These are phyloP conservation scores for Cheiracanthium punctorium DNA, from an alignment of 2,888 invertebrate species.

Conservation along the genomic window DNA sequence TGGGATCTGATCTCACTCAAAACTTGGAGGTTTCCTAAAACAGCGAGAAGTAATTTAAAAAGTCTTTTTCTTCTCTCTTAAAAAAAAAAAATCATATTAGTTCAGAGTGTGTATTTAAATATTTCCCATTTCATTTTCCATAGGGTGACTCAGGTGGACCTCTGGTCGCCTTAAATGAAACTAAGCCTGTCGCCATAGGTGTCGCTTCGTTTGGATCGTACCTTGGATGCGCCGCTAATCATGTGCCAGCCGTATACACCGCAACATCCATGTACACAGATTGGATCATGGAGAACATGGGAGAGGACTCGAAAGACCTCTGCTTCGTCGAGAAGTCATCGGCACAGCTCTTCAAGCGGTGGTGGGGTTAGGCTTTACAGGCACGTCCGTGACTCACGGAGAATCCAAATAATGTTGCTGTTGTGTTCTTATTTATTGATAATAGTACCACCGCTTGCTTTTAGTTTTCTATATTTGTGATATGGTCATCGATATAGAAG, in stretches of 20 bases:
- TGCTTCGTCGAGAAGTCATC: conserved; percentile 49
- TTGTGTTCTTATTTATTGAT: no score
- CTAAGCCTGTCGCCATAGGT: conserved; percentile 62
- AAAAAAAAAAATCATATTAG: no score
- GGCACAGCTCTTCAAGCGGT: conserved; percentile 9
- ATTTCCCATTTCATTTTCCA: background rate
- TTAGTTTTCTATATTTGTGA: no score
- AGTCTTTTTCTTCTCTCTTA: no score
- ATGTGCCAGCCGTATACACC: conserved; percentile 61
- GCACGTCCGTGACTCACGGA: no score
- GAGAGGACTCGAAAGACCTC: conserved; percentile 34
- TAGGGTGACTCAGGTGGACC: conserved; percentile 68
- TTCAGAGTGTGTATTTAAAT: no score
- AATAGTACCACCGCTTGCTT: no score
- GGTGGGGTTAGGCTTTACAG: conserved; percentile 48
- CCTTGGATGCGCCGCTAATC: conserved; percentile 47
- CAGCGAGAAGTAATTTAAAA: no score
- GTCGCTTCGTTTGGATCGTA: conserved; percentile 63
- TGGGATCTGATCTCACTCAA: no score
- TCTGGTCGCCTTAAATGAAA: conserved; percentile 54
- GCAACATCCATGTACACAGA: conserved; percentile 40
- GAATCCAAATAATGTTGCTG: no score
- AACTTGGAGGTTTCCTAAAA: no score
- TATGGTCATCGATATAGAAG: no score
- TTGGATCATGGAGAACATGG: conserved; percentile 61